phyloP scores from a whole-genome alignment of 2,888 invertebrate genomes.

The Dinocampus coccinellae region DNA sequence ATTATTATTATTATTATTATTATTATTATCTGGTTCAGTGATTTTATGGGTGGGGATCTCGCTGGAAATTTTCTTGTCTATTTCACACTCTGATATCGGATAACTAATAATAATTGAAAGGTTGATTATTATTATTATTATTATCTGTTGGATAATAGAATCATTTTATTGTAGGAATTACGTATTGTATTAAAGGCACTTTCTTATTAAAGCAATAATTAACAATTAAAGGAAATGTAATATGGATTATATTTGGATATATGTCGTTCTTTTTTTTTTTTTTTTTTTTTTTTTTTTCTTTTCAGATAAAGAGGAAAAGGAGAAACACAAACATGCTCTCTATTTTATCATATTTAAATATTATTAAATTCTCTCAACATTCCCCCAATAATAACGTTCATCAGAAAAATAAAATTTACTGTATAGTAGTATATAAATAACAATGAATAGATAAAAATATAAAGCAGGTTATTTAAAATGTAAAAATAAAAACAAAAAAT shows the following conservation, averaged over 20 bases:
- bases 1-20: background rate
- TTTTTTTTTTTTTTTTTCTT: too few relatives aligned
- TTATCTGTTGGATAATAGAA: conserved; percentile 8
- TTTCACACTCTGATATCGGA: conserved; percentile 9
- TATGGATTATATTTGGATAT: conserved; percentile 2
- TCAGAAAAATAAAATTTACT: conserved; percentile 5
- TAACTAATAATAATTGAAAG: background rate
- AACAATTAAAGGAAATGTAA: background rate
- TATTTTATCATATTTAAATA: conserved; percentile 13
- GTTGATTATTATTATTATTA: background rate
- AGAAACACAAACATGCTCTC: conserved; percentile 11
- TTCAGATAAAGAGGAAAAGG: background rate
- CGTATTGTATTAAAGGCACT: background rate
- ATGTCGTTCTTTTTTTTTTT: too few relatives aligned
- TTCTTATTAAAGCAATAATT: conserved; percentile 20
- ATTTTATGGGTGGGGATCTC: background rate
- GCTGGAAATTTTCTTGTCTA: background rate
- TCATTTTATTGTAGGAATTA: conserved; percentile 1
- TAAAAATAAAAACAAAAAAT: background rate
- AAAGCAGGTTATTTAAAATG: conserved; percentile 1
- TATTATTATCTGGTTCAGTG: background rate
- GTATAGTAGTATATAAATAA: background rate
- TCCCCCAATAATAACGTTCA: background rate
- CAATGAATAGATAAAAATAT: background rate
- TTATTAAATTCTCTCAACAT: conserved; percentile 19